Base-by-base conservation (phyloP, 1,140 invertebrate species). In the Camponotus vicinus region DNA sequence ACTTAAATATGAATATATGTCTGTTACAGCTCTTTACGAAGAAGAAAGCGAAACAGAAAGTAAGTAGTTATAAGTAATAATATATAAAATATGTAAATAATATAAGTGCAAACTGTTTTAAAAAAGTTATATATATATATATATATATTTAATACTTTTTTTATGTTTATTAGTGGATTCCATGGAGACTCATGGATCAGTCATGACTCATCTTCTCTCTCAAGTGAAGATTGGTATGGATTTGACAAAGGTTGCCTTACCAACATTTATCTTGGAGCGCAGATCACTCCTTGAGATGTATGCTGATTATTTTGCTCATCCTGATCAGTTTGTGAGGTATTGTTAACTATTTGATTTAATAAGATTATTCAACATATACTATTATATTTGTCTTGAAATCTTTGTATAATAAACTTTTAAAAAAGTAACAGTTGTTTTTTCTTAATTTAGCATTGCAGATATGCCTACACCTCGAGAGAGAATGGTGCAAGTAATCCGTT, bases 161-260 rank as follows among this genome's bases (percentile, higher is more conserved):
- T 66, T 63, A 6, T 8, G 83, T 90, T 91, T 57, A 34, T 45
- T 21, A 95, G 96, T 97, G 91, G 96, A 96, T 82, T 98, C 98
- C 21, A 97, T 99, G 97, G 98, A 99, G 95, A 97, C 97, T 87
- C 98, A 99, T 95, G 98, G 99, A 69, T 99, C 98, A 67, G 98
- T 99, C 86, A 98, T 99, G 88, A 98, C 97, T 69, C 98, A 99
- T 95, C 96, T 99, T 18, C 95, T 99, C 71, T 99, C 98, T 40
- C 98, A 99, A 96, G 98, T 99, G 77, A 98, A 99, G 94, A 99
- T 99, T 92, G 99, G 99, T 67, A 99, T 99, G 99, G 99, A 99
- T 95, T 96, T 99, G 90, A 99, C 99, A 3, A 99, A 99, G 96
- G 98, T 99, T 79, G 98, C 98, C 49, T 95, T 99, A 82, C 99